Evolutionary conservation across 2,113 vertebrate species (phyloP).

Genomic region (Machaerirhynchus nigripectus): DNA sequence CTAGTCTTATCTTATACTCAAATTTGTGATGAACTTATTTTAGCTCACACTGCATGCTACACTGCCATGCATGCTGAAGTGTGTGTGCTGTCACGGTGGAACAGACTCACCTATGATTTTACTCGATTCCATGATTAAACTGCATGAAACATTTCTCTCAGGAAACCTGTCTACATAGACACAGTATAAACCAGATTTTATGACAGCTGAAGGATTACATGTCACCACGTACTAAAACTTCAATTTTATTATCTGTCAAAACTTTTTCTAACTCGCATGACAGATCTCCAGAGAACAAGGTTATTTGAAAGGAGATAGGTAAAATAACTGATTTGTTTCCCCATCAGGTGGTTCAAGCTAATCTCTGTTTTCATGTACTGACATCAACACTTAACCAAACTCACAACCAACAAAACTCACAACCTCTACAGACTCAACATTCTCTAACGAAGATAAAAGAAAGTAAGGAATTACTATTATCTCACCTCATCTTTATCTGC

Average conservation of each 20-base stretch:
- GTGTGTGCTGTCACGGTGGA: background rate
- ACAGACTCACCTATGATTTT: background rate
- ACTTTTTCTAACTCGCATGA: background rate
- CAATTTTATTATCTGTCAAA: background rate
- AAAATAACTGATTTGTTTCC: background rate
- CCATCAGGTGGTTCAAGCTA: background rate
- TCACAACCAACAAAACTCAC: background rate
- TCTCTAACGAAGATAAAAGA: background rate
- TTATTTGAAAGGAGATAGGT: background rate
- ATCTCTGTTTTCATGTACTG: background rate
- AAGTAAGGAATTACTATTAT: background rate
- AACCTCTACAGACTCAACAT: background rate
- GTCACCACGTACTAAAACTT: background rate
- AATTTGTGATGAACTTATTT: background rate
- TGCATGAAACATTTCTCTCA: background rate
- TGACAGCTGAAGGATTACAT: background rate
- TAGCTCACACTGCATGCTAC: background rate
- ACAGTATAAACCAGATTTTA: background rate
- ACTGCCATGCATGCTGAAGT: background rate
- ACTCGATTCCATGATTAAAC: background rate
- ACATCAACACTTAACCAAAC: background rate
- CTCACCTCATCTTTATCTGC: slow-evolving; percentile 98
- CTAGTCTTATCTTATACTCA: background rate
- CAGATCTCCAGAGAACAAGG: background rate
- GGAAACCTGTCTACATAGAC: background rate